Percentiles rank a stretch among this genome's conserved stretches.
Evolutionary conservation across 2,888 invertebrate species (phyloP).

Genomic region (Drosophila siamana): DNA sequence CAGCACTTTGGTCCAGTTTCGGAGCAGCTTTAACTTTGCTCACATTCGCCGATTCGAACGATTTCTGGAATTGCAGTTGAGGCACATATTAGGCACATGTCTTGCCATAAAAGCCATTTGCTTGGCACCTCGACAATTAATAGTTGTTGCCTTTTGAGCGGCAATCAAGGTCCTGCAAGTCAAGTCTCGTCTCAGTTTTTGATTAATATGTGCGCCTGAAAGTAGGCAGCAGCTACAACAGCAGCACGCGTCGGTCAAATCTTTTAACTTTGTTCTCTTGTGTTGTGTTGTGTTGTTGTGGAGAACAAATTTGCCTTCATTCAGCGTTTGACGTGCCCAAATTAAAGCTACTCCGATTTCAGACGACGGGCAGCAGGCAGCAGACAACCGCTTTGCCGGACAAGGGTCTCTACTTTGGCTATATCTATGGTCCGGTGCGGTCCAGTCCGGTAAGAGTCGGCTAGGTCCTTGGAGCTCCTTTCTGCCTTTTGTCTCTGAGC

Average conservation of each 20-base stretch:
- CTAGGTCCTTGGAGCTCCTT: conserved; percentile 23
- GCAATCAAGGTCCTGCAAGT: conserved; percentile 26
- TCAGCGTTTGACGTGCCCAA: conserved; percentile 75
- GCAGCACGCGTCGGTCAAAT: conserved; percentile 35
- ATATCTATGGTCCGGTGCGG: conserved; percentile 3
- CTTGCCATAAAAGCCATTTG: conserved; percentile 26
- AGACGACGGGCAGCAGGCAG: background rate
- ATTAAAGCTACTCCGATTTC: conserved; percentile 77
- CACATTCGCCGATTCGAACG: background rate
- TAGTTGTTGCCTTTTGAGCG: conserved; percentile 30
- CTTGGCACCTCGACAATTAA: conserved; percentile 26
- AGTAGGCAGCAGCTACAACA: conserved; percentile 46
- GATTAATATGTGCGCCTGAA: conserved; percentile 71
- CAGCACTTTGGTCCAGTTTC: background rate
- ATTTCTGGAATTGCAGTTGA: background rate
- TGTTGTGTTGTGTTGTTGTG: conserved; percentile 8
- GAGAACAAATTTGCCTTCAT: conserved; percentile 77
- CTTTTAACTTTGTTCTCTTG: conserved; percentile 34
- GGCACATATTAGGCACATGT: conserved; percentile 13
- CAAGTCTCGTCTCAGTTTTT: conserved; percentile 51
- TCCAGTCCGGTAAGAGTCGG: background rate
- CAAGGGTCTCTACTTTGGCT: conserved; percentile 40
- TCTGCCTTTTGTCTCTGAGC: conserved; percentile 66
- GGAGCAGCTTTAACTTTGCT: background rate
- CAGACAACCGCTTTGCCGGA: conserved; percentile 9